A percentile compares a stretch with the other conserved stretches of the same genome.
Conservation (phyloP, 1,140 invertebrate species). For the Amphibalanus amphitrite region DNA sequence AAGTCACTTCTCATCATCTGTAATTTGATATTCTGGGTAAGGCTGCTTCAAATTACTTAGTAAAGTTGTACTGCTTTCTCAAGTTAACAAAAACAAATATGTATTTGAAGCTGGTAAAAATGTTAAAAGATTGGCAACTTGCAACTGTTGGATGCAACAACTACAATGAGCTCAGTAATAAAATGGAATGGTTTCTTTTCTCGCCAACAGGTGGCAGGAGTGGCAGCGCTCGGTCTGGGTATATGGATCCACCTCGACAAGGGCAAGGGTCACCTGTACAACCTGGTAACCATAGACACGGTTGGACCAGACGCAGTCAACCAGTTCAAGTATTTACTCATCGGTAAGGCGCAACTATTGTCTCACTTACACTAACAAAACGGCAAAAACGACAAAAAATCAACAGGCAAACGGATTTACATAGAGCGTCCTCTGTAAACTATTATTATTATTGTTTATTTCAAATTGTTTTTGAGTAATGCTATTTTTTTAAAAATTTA, state of each 20-base stretch:
- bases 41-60: background rate
- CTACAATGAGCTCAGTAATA: background rate
- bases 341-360: background rate
- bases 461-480: too few species aligned
- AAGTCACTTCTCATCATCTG: background rate
- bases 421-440: background rate
- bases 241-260: constrained; percentile 3
- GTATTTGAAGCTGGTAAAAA: background rate
- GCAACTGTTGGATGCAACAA: background rate
- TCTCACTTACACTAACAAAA: too few species aligned
- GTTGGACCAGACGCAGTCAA: background rate
- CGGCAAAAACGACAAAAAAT: too few species aligned
- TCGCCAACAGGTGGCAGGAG: background rate
- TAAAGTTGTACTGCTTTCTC: background rate
- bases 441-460: background rate
- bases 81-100: background rate
- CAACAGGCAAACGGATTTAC: too few species aligned
- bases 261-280: background rate
- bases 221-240: background rate
- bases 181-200: background rate
- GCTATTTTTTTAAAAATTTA: background rate
- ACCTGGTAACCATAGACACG: background rate
- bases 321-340: background rate
- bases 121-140: background rate
- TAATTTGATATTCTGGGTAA: background rate